These are phyloP conservation scores for Perizoma flavofasciatum DNA, from an alignment of 2,888 invertebrate species.

Conservation along the genomic window DNA sequence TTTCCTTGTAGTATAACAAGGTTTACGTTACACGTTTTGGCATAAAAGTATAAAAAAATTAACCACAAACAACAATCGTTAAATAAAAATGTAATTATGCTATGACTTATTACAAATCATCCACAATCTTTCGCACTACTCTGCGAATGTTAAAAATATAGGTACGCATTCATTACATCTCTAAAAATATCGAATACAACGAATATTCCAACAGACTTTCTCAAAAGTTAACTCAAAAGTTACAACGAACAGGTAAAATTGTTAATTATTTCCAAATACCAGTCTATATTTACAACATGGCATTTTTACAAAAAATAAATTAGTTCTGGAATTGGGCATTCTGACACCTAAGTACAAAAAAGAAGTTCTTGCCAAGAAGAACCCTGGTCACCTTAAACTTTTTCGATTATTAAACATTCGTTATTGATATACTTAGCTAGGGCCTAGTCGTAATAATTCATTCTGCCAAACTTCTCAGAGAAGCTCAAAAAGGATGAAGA, in stretches of 20 bases:
- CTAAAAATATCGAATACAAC: too few relatives aligned
- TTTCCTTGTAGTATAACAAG: slow-evolving; percentile 45
- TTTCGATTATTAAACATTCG: slow-evolving; percentile 72
- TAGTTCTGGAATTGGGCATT: slow-evolving; percentile 11
- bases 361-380: slow-evolving; percentile 44
- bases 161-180: too few relatives aligned
- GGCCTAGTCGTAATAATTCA: slow-evolving; percentile 67
- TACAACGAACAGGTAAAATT: too few relatives aligned
- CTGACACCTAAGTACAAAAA: slow-evolving; percentile 33
- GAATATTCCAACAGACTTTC: too few relatives aligned
- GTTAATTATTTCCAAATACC: too few relatives aligned
- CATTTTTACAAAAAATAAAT: slow-evolving; percentile 29
- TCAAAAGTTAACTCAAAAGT: too few relatives aligned
- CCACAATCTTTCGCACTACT: too few relatives aligned
- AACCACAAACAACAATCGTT: slow-evolving; percentile 19
- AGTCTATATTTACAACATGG: not conserved
- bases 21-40: slow-evolving; percentile 55
- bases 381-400: slow-evolving; percentile 58
- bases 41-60: slow-evolving; percentile 18
- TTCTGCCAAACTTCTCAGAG: slow-evolving; percentile 64
- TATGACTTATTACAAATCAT: too few relatives aligned
- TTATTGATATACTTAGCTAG: slow-evolving; percentile 66
- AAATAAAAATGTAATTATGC: not conserved
- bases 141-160: too few relatives aligned
- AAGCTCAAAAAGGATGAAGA: slow-evolving; percentile 63